Evolutionary conservation across 2,797 vertebrate genomes (phyloP).

Genomic region (Clarias platycephalus): DNA sequence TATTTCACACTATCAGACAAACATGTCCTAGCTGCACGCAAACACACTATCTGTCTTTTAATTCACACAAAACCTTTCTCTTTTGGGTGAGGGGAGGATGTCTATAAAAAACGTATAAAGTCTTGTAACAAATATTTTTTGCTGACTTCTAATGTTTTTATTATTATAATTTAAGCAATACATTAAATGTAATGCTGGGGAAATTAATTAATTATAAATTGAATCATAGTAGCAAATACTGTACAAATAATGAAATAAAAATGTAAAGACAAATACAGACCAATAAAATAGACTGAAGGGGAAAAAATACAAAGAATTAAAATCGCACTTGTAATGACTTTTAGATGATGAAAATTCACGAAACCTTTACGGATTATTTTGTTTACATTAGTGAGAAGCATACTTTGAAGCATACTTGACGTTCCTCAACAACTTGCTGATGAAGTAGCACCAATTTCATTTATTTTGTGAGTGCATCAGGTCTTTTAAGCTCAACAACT

Average conservation of each 20-base stretch:
- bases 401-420: not conserved
- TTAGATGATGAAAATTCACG: not conserved
- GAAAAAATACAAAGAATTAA: not conserved
- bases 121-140: not conserved
- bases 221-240: not conserved
- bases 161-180: not conserved
- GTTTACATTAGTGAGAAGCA: not conserved
- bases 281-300: not conserved
- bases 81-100: not conserved
- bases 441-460: not conserved
- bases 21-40: constrained; percentile 1
- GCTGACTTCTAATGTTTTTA: not conserved
- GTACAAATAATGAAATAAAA: not conserved
- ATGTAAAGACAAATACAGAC: not conserved
- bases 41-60: too few relatives aligned
- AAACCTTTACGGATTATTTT: not conserved
- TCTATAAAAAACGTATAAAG: not conserved
- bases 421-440: not conserved
- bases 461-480: not conserved
- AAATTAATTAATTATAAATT: not conserved
- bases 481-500: not conserved
- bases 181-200: not conserved
- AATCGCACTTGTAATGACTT: not conserved
- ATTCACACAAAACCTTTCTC: not conserved
- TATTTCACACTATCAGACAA: constrained; percentile 51